These are phyloP conservation scores for Myoxocephalus aenaeus DNA, from an alignment of 2,797 vertebrate species.

Conservation along the genomic window DNA sequence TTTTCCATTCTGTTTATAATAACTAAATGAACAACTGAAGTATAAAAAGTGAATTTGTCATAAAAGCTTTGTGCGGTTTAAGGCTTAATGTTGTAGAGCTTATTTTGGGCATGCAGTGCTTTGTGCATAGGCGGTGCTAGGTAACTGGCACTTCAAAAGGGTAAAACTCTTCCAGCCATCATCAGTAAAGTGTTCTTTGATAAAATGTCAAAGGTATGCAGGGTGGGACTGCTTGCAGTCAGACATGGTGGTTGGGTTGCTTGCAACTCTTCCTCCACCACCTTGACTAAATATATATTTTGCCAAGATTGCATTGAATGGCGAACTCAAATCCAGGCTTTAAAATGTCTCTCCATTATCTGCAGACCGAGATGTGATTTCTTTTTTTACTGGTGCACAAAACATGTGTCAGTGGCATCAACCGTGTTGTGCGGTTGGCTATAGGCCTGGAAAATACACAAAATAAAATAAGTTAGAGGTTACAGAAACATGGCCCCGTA, in stretches of 20 bases:
- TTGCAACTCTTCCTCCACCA: neutral
- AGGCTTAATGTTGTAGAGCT: neutral
- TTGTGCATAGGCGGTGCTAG: neutral
- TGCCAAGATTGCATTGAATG: slow-evolving; percentile 19
- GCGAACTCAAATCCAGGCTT: slow-evolving; percentile 14
- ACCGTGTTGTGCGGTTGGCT: slow-evolving; percentile 34
- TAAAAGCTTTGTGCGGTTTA: neutral
- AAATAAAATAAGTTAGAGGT: slow-evolving; percentile 28
- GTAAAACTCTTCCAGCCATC: slow-evolving; percentile 18
- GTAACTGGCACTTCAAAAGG: slow-evolving; percentile 22
- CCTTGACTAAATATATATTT: slow-evolving; percentile 7
- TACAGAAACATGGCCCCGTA: slow-evolving; percentile 42
- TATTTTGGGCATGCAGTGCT: slow-evolving; percentile 14
- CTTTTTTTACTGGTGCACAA: slow-evolving; percentile 1
- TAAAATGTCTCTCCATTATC: slow-evolving; percentile 5
- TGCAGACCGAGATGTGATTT: neutral
- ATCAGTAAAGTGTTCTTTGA: slow-evolving; percentile 18
- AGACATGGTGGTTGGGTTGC: neutral
- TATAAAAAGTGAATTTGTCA: neutral
- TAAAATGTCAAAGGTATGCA: slow-evolving; percentile 14
- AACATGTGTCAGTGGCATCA: slow-evolving; percentile 40
- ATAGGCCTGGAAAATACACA: neutral
- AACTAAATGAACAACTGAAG: neutral
- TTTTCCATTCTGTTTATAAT: neutral
- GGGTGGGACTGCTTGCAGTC: neutral